phyloP scores from a whole-genome alignment of 2,888 invertebrate genomes.

The Chorisops tibialis region DNA sequence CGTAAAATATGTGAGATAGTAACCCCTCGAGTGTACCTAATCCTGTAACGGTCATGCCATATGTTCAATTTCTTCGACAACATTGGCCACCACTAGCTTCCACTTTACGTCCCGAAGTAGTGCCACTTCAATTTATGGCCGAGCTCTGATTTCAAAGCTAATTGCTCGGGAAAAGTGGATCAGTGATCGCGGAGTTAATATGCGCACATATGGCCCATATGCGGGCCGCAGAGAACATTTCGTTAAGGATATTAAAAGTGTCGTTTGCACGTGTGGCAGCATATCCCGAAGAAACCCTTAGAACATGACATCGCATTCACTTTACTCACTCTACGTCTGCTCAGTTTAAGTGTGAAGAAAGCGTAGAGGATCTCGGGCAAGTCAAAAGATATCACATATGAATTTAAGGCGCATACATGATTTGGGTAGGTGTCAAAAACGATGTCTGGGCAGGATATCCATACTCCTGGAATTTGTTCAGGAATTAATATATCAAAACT shows the following conservation, averaged over 20 bases:
- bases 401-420: neutral
- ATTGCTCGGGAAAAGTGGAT: slow-evolving; percentile 32
- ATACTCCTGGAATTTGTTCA: slow-evolving; percentile 20
- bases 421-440: neutral
- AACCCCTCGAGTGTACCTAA: neutral
- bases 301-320: slow-evolving; percentile 3
- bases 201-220: slow-evolving; percentile 30
- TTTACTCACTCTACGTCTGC: neutral
- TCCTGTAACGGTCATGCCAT: slow-evolving; percentile 25
- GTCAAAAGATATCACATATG: neutral
- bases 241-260: slow-evolving; percentile 31
- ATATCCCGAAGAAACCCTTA: neutral
- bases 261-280: slow-evolving; percentile 30
- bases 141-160: slow-evolving; percentile 34
- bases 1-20: neutral
- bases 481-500: slow-evolving; percentile 28
- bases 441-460: neutral
- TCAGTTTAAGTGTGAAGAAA: slow-evolving; percentile 15
- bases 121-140: slow-evolving; percentile 31
- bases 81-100: slow-evolving; percentile 17
- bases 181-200: slow-evolving; percentile 19
- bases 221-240: slow-evolving; percentile 26
- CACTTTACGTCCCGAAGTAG: slow-evolving; percentile 18
- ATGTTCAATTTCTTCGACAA: slow-evolving; percentile 23
- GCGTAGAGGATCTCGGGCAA: slow-evolving; percentile 1